phyloP scores from a whole-genome alignment of 1,140 invertebrate genomes.

The Euborellia annulipes region DNA sequence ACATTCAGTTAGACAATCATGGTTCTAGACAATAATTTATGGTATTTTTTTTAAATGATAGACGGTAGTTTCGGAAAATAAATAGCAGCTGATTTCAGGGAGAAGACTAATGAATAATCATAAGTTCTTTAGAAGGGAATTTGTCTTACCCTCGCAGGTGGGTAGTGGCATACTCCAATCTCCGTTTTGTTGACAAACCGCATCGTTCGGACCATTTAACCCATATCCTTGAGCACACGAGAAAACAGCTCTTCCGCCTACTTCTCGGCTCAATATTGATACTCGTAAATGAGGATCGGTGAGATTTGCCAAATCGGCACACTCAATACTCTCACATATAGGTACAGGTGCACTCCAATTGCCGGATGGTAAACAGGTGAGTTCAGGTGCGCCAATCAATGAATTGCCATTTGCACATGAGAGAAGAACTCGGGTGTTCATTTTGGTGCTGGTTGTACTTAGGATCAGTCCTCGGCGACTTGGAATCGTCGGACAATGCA shows the following conservation, averaged over 20 bases:
- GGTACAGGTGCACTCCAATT: conserved; percentile 69
- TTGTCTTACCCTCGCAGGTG: conserved; percentile 50
- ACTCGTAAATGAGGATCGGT: conserved; percentile 40
- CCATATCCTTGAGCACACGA: conserved; percentile 63
- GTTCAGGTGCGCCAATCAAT: conserved; percentile 51
- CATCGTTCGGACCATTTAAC: conserved; percentile 52
- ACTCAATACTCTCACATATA: conserved; percentile 47
- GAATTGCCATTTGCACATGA: conserved; percentile 68
- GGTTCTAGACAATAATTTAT: too few relatives aligned
- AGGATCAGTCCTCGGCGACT: conserved; percentile 49
- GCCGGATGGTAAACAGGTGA: conserved; percentile 59
- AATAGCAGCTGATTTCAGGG: too few relatives aligned
- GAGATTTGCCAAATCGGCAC: conserved; percentile 43
- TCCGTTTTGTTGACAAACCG: conserved; percentile 57
- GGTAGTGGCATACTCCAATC: conserved; percentile 64
- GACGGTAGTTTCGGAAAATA: too few relatives aligned
- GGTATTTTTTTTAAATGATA: too few relatives aligned
- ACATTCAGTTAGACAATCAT: too few relatives aligned
- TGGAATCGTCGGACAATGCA: conserved; percentile 55
- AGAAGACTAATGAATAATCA: too few relatives aligned
- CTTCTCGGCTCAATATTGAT: conserved; percentile 50
- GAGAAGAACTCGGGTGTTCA: conserved; percentile 56
- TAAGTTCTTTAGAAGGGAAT: too few relatives aligned
- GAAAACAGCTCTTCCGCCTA: conserved; percentile 61
- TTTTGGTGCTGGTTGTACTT: conserved; percentile 48